These are phyloP conservation scores for Chorisops tibialis DNA, from an alignment of 2,888 invertebrate genomes.

Conservation along the genomic window DNA sequence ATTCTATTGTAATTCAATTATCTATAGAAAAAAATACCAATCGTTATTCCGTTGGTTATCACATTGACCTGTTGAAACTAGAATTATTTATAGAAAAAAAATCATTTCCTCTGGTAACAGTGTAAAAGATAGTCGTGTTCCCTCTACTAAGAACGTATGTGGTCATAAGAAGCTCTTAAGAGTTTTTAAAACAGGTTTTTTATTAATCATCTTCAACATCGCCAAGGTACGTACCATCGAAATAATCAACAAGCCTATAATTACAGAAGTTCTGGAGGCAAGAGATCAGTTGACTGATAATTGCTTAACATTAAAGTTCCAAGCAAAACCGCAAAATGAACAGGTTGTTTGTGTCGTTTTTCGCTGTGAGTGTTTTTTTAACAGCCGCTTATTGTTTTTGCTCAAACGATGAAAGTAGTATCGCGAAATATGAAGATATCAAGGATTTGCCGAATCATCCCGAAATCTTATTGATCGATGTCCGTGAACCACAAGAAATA, in stretches of 20 bases:
- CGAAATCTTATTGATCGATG: conserved; percentile 65
- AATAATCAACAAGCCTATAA: background rate
- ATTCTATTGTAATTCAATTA: no score
- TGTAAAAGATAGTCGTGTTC: no score
- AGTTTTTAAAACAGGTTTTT: background rate
- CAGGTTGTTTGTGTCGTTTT: conserved; percentile 6
- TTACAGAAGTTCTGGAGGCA: background rate
- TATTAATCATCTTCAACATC: no score
- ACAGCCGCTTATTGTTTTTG: conserved; percentile 11
- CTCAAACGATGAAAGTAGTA: background rate
- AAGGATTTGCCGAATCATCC: conserved; percentile 53
- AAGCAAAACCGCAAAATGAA: background rate
- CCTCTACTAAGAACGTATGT: no score
- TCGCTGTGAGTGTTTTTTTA: background rate
- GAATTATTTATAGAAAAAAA: no score
- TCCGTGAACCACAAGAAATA: conserved; percentile 70
- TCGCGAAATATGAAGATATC: conserved; percentile 47
- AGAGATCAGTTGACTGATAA: background rate
- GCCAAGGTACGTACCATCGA: background rate
- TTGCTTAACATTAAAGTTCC: background rate
- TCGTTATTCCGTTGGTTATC: no score
- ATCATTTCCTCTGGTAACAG: no score
- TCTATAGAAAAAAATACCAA: no score
- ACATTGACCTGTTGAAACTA: no score
- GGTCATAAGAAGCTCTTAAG: no score